These are phyloP conservation scores for Adelphocoris suturalis DNA, from an alignment of 2,888 invertebrate genomes.

Conservation along the genomic window DNA sequence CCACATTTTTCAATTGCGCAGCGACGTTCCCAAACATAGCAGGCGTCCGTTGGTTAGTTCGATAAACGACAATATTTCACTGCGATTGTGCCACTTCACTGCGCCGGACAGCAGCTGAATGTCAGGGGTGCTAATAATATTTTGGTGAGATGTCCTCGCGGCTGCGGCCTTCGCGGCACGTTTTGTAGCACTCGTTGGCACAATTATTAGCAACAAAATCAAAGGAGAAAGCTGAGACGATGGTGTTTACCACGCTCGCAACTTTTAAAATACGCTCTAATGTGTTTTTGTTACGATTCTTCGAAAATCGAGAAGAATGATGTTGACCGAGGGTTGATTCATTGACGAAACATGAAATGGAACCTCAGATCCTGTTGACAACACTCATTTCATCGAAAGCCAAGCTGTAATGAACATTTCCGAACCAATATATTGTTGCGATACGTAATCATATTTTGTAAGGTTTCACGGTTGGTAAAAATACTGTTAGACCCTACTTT, in stretches of 20 bases:
- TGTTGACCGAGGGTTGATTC: neutral
- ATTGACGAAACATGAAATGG: no score
- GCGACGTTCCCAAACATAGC: neutral
- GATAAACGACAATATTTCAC: slow-evolving; percentile 14
- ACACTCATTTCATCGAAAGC: no score
- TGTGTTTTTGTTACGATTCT: neutral
- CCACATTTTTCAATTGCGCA: neutral
- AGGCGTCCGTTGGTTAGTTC: neutral
- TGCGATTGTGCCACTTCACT: neutral
- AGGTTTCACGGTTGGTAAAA: no score
- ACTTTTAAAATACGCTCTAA: neutral
- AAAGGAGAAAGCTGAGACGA: neutral
- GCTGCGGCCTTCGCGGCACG: neutral
- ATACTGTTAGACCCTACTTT: no score
- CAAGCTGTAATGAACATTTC: no score
- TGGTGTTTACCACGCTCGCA: neutral
- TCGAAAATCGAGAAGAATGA: neutral
- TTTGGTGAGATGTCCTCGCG: neutral
- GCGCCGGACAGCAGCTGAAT: neutral
- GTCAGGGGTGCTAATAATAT: slow-evolving; percentile 27
- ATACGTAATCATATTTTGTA: no score
- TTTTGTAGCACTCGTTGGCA: slow-evolving; percentile 1
- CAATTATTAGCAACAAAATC: slow-evolving; percentile 8
- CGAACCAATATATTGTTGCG: no score
- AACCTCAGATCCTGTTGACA: no score